Base-by-base conservation (phyloP, 2,113 vertebrate species). In the Sinocyclocheilus anshuiensis region DNA sequence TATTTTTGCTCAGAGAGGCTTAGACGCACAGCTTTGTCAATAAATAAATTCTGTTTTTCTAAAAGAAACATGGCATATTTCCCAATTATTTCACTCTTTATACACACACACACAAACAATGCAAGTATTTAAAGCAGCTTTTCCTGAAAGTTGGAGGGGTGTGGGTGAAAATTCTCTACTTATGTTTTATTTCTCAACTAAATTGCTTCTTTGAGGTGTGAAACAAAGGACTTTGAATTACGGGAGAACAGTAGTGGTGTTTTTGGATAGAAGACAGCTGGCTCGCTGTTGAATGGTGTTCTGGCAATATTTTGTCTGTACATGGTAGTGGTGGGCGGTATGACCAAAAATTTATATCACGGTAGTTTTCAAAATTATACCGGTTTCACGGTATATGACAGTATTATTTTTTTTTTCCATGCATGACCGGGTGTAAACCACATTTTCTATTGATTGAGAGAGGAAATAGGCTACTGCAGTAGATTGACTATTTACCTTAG, bases 241-340 rank as follows among this genome's bases (percentile, higher is more conserved):
- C 48, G 63, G 36, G 16, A 45, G 36, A 39, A 11, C 29, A 7
- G 20, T 26, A 69, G 53, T 16, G n/a, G 26, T 12, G 2, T n/a
- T 69, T 42, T 67, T 83, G 71, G 63, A 50, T 22, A 83, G 75
- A 39, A 53, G 42, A 80, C 26, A 76, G 20, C 83, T 61, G 53
- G 33, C 86, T 84, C 59, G 53, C 29, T 74, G 77, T 57, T 50
- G 20, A 88, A 77, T 24, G 78, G 24, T 83, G 74, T 86, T 77
- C 71, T 48, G 3, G 33, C 59, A 84, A 80, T 55, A 87, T 90
- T 89, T 71, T 83, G 65, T 75, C 87, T 86, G 88, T 59, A 63
- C 76, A 36, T 45, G 72, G 86, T 26, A 26, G 26, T 26, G 26
- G 1, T 26, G 26, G 26, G 26, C 26, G 26, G 26, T 26, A 26